Evolutionary conservation across 2,888 invertebrate genomes (phyloP), one percentile per base, ranked within the genome.

Genomic region (Tachina fera): DNA sequence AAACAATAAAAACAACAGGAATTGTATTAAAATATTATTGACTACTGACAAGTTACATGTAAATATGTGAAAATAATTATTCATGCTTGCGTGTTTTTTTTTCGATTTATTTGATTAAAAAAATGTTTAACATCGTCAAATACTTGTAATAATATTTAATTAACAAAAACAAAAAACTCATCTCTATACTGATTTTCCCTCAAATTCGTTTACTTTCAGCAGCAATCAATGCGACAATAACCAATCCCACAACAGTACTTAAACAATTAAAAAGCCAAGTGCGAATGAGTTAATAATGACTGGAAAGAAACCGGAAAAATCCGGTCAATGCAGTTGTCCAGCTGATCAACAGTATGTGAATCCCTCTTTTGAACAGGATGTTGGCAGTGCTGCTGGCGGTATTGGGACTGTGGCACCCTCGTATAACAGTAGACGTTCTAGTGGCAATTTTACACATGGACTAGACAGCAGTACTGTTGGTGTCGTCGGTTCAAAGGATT

Each of bases 321-420:
- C 88, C 80, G 84, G 86, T 49, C 86, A 86, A 63, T 87, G 83
- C 58, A 86, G 70, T 70, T 86, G 79, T 49, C 39, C 75, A 47
- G 71, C 88, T 68, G 89, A 87, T 68, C 87, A 88, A 63, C 88
- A 91, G 87, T 91, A 91, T 82, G 90, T 90, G 70, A 91, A 91
- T 88, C 90, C 90, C 53, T 90, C 91, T 84, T 91, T 90, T 77
- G 91, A 91, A 76, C 90, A 89, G 88, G 91, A 91, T 76, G 84
- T 60, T 63, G 75, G 65, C n/a, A 67, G 58, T 58, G 67, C 19
- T 51, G 65, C 13, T 65, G 67, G 51, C 22, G 60, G 45, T 31
- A 16, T 10, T 58, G 58, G 43, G 45, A 58, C 58, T 51, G 31
- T 60, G 14, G 22, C 49, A n/a, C 9, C 75, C 14, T 53, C 83